Evolutionary conservation across 2,888 invertebrate species (phyloP).

Genomic region (Laspeyria flexula): DNA sequence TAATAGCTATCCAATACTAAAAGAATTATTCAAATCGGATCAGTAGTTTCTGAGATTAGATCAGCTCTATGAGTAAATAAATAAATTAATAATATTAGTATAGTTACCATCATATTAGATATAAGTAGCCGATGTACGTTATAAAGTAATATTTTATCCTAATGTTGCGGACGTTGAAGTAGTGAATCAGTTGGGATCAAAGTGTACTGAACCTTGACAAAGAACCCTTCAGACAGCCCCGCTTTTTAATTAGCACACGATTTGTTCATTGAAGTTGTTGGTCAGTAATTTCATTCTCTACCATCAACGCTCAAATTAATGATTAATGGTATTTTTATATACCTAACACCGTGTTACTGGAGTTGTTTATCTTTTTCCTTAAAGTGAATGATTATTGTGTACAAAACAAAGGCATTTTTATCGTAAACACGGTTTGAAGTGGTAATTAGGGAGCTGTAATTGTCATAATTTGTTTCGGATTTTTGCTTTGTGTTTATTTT

Average conservation of each 20-base stretch:
- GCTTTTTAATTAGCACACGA: slow-evolving; percentile 61
- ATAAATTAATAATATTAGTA: too few species aligned
- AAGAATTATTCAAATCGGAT: too few species aligned
- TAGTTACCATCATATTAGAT: too few species aligned
- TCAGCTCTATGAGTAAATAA: too few species aligned
- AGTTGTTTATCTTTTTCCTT: slow-evolving; percentile 29
- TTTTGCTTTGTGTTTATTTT: slow-evolving; percentile 5
- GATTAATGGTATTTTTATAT: slow-evolving; percentile 27
- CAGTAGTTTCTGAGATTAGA: too few species aligned
- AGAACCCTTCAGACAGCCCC: slow-evolving; percentile 52
- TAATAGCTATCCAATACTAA: too few species aligned
- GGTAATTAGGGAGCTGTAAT: slow-evolving; percentile 15
- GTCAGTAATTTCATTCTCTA: slow-evolving; percentile 12
- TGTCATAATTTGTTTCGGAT: slow-evolving; percentile 15
- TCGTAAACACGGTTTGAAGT: slow-evolving; percentile 11
- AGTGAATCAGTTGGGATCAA: slow-evolving; percentile 58
- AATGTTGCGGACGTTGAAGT: slow-evolving; percentile 39
- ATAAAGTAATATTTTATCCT: slow-evolving; percentile 35
- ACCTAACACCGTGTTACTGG: slow-evolving; percentile 10
- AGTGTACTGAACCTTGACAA: slow-evolving; percentile 61
- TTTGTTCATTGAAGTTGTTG: slow-evolving; percentile 36
- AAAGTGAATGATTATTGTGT: slow-evolving; percentile 33
- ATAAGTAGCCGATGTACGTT: slow-evolving; percentile 10
- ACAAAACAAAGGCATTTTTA: slow-evolving; percentile 18
- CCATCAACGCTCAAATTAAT: slow-evolving; percentile 28